Conservation (phyloP, 2,797 vertebrate genomes). For the Silurus aristotelis region DNA sequence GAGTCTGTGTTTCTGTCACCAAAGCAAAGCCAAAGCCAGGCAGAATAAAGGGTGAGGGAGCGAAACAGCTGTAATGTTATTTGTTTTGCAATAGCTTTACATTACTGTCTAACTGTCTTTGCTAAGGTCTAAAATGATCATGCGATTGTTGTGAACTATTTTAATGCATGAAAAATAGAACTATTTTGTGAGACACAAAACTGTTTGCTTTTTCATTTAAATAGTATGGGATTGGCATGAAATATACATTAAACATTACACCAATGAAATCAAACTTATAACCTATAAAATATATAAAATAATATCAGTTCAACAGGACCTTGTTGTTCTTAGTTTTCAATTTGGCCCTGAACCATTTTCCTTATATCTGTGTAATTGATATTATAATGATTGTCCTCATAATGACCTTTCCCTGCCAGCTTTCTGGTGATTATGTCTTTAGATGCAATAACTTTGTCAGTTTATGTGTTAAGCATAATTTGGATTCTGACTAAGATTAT, state of each 20-base stretch:
- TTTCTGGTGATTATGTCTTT: not conserved
- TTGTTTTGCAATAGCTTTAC: slow-evolving; percentile 18
- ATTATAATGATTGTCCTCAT: not conserved
- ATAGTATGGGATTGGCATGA: not conserved
- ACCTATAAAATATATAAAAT: too few relatives aligned
- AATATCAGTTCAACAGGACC: not conserved
- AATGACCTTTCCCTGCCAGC: not conserved
- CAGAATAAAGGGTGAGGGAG: not conserved
- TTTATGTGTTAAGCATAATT: not conserved
- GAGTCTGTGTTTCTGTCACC: not conserved
- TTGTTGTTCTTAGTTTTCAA: not conserved
- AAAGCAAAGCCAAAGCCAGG: not conserved
- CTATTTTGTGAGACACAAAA: not conserved
- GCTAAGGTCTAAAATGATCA: not conserved
- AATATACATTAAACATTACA: not conserved
- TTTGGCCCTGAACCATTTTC: not conserved
- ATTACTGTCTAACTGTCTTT: not conserved
- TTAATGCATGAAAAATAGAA: not conserved
- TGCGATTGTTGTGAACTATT: not conserved
- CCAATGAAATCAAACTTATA: too few relatives aligned
- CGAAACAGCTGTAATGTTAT: slow-evolving; percentile 8
- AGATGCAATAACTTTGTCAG: not conserved
- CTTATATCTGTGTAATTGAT: not conserved
- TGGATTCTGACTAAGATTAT: not conserved
- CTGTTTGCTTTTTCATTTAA: not conserved